Percentiles rank a stretch among this genome's conserved stretches.
Conservation (phyloP, 2,113 vertebrate species). For the Drymodes brunneopygia region DNA sequence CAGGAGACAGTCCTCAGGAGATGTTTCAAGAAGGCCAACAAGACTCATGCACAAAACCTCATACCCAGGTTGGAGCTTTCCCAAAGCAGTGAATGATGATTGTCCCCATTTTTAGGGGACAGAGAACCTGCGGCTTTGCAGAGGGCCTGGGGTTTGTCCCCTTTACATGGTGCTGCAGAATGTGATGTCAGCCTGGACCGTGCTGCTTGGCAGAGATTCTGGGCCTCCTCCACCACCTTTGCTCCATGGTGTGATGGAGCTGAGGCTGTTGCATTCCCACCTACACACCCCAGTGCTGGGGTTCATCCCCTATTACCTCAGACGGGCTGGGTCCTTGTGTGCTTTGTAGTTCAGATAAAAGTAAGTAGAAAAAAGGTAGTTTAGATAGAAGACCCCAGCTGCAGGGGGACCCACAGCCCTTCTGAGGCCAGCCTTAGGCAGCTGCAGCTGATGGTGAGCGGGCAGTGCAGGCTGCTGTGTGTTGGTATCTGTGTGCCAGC, state of each 20-base stretch:
- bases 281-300: background rate
- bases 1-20: background rate
- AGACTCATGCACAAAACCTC: background rate
- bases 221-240: background rate
- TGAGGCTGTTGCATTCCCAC: background rate
- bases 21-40: background rate
- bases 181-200: background rate
- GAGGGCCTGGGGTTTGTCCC: background rate
- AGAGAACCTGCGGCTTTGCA: background rate
- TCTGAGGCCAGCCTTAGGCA: background rate
- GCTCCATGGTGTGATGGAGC: background rate
- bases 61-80: background rate
- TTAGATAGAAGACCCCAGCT: background rate
- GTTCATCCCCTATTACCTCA: rapidly evolving
- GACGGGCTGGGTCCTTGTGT: background rate
- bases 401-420: background rate
- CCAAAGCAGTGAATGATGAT: background rate
- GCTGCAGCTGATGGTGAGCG: background rate
- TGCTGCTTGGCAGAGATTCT: background rate
- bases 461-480: background rate
- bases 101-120: background rate
- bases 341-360: background rate
- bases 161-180: background rate
- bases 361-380: background rate
- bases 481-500: rapidly evolving